Evolutionary conservation across 1,140 invertebrate genomes (phyloP).

Genomic region (Brachionus calyciflorus): DNA sequence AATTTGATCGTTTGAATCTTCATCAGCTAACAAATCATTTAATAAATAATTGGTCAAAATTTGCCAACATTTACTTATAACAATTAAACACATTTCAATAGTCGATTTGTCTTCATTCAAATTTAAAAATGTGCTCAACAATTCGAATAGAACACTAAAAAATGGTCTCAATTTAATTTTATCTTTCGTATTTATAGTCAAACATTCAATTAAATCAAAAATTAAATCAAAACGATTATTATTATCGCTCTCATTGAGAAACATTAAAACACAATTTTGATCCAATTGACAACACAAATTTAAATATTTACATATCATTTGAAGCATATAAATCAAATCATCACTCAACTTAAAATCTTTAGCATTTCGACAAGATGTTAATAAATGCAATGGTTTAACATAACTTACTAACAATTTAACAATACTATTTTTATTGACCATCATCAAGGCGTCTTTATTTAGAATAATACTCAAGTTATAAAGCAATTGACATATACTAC

Average conservation of each 20-base stretch:
- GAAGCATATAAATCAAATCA: slow-evolving; percentile 1
- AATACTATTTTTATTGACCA: slow-evolving; percentile 32
- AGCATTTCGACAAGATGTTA: not conserved
- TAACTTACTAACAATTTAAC: slow-evolving; percentile 27
- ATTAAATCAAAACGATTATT: slow-evolving; percentile 15
- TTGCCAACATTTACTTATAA: slow-evolving; percentile 30
- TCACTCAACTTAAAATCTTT: not conserved
- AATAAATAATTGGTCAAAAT: slow-evolving; percentile 23
- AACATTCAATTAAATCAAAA: slow-evolving; percentile 38
- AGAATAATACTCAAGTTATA: slow-evolving; percentile 23
- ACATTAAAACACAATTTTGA: slow-evolving; percentile 30
- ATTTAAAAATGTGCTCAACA: slow-evolving; percentile 14
- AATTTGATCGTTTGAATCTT: not conserved
- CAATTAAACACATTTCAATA: slow-evolving; percentile 19
- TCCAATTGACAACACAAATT: slow-evolving; percentile 37
- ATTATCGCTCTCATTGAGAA: slow-evolving; percentile 8
- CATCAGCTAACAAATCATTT: slow-evolving; percentile 4
- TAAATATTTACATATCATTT: slow-evolving; percentile 12
- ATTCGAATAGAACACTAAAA: slow-evolving; percentile 10
- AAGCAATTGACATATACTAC: slow-evolving; percentile 20
- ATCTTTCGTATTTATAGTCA: not conserved
- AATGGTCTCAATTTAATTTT: slow-evolving; percentile 22
- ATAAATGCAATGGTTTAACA: slow-evolving; percentile 21
- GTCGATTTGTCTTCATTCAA: slow-evolving; percentile 1
- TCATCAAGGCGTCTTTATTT: not conserved